phyloP scores from a whole-genome alignment of 2,797 vertebrate genomes.

The Avahi laniger region DNA sequence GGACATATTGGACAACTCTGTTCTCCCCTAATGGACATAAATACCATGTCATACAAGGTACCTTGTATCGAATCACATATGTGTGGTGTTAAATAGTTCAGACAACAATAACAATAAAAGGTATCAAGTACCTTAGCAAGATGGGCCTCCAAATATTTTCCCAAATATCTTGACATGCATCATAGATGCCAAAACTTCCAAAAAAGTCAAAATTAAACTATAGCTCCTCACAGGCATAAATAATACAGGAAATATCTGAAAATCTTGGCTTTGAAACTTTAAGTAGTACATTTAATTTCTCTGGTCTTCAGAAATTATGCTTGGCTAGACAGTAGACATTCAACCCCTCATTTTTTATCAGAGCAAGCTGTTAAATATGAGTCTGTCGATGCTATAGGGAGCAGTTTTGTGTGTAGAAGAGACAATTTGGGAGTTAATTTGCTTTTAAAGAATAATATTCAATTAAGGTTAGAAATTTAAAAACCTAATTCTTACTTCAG shows the following conservation, averaged over 20 bases:
- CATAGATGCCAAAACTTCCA: neutral
- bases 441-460: neutral
- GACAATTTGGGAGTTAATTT: neutral
- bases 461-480: constrained; percentile 13
- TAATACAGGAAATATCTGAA: neutral
- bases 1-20: neutral
- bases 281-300: neutral
- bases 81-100: neutral
- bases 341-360: neutral
- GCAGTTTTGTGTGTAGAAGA: neutral
- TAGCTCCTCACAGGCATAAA: neutral
- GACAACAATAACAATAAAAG: neutral
- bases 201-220: neutral
- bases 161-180: neutral
- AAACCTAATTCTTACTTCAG: neutral
- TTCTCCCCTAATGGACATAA: neutral
- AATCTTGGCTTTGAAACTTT: neutral
- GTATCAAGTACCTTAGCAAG: neutral
- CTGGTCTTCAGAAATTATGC: neutral
- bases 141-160: neutral
- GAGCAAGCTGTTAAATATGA: neutral
- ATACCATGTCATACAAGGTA: no score
- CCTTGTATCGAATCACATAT: neutral
- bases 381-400: neutral
- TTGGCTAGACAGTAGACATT: neutral